Percentiles rank a stretch among this genome's conserved stretches.
Conservation (phyloP, 2,113 vertebrate genomes). For the Climacteris rufus region DNA sequence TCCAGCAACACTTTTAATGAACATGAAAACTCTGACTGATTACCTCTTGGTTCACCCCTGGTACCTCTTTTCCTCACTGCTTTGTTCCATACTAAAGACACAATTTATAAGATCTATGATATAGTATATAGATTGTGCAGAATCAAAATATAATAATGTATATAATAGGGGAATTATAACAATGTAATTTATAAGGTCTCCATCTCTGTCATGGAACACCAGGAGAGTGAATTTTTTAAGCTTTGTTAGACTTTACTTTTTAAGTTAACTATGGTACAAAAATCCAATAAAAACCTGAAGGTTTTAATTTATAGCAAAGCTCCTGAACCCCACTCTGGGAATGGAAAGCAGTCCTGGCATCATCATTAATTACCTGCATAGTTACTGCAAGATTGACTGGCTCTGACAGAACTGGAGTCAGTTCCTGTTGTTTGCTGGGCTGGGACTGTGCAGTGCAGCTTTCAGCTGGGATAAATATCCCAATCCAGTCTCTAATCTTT, state of each 20-base stretch:
- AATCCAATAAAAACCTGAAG: background rate
- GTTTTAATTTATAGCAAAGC: background rate
- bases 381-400: background rate
- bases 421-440: background rate
- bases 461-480: background rate
- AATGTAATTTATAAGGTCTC: background rate
- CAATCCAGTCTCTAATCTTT: background rate
- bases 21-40: background rate
- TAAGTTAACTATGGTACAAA: background rate
- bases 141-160: background rate
- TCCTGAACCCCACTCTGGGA: background rate
- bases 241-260: background rate
- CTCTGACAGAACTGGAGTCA: background rate
- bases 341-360: background rate
- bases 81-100: background rate
- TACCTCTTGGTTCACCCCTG: background rate
- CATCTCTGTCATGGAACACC: background rate
- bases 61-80: background rate
- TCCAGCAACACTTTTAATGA: background rate
- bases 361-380: background rate
- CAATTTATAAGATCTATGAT: background rate
- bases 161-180: background rate
- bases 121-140: background rate
- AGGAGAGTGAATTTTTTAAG: background rate
- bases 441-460: background rate